A percentile compares a stretch with the other conserved stretches of the same genome.
Conservation (phyloP, 2,888 invertebrate genomes). For the Coelopa pilipes region DNA sequence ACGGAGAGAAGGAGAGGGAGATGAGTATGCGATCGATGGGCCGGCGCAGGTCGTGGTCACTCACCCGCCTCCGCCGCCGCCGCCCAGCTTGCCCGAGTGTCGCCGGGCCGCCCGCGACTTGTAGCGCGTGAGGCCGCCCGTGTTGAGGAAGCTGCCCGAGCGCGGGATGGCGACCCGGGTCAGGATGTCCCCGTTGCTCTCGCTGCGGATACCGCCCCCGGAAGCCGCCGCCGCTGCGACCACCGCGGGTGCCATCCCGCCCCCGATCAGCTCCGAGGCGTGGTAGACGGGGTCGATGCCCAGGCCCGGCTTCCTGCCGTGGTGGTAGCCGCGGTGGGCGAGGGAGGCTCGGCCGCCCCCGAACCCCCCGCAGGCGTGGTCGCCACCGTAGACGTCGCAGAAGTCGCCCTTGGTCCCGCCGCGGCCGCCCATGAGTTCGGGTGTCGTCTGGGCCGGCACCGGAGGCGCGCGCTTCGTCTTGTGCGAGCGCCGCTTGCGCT, state of each 20-base stretch:
- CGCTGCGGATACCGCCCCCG: conserved; percentile 52
- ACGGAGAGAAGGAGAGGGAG: too few relatives aligned
- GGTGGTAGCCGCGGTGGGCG: conserved; percentile 31
- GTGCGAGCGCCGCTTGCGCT: conserved; percentile 71
- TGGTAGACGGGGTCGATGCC: conserved; percentile 45
- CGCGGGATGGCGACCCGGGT: conserved; percentile 88
- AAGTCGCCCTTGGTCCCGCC: not conserved
- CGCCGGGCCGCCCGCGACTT: conserved; percentile 71
- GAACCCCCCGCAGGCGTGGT: not conserved
- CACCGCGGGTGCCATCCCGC: conserved; percentile 36
- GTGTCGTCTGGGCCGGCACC: conserved; percentile 59
- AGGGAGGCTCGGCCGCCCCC: not conserved
- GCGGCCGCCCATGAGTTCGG: conserved; percentile 37
- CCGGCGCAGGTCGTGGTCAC: too few relatives aligned
- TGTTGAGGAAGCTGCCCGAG: conserved; percentile 86
- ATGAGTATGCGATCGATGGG: too few relatives aligned
- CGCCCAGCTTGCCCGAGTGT: conserved; percentile 66
- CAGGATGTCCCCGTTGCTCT: conserved; percentile 81
- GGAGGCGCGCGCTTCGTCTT: conserved; percentile 71
- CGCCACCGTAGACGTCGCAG: not conserved
- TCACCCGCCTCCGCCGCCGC: conserved; percentile 56
- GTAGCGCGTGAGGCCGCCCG: conserved; percentile 80
- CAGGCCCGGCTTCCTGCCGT: conserved; percentile 44
- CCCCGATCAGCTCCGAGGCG: conserved; percentile 43
- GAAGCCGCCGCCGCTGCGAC: conserved; percentile 40